phyloP scores from a whole-genome alignment of 2,888 invertebrate genomes.

The Drosophila yooni region DNA sequence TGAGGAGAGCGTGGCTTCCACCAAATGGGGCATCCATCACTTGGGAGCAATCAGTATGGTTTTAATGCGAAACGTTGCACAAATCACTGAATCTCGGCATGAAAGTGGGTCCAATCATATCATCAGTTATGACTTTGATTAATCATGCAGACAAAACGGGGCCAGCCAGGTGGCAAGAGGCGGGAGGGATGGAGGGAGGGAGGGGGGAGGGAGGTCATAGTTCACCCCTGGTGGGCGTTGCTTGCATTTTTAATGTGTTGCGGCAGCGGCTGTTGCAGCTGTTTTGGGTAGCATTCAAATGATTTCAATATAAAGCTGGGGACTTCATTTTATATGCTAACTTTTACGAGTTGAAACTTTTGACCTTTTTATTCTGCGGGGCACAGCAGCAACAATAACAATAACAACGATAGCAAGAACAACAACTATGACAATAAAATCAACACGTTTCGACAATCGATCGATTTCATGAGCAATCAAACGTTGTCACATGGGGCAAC shows the following conservation, averaged over 20 bases:
- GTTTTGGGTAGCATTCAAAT: conserved; percentile 61
- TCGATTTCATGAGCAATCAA: conserved; percentile 81
- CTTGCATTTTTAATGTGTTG: conserved; percentile 60
- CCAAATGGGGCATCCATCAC: conserved; percentile 49
- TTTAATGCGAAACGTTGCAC: conserved; percentile 53
- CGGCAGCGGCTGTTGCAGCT: conserved; percentile 33
- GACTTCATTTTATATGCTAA: conserved; percentile 69
- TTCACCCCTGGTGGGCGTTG: conserved; percentile 2
- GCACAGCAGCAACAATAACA: conserved; percentile 6
- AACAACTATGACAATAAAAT: conserved; percentile 60
- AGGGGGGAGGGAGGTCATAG: not conserved
- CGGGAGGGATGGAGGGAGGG: not conserved
- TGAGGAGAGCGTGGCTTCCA: not conserved
- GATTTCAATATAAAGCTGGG: conserved; percentile 50
- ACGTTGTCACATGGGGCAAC: conserved; percentile 73
- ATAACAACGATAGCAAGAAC: conserved; percentile 2
- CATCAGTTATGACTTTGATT: conserved; percentile 48
- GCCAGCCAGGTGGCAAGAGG: conserved; percentile 24
- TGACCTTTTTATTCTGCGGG: conserved; percentile 60
- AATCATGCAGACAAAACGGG: conserved; percentile 47
- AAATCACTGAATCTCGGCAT: conserved; percentile 53
- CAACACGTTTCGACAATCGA: conserved; percentile 78
- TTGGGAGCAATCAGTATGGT: conserved; percentile 45
- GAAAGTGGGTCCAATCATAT: conserved; percentile 58
- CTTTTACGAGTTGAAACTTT: conserved; percentile 75